These are phyloP conservation scores for Ips nitidus DNA, from an alignment of 1,140 invertebrate genomes.

Conservation along the genomic window DNA sequence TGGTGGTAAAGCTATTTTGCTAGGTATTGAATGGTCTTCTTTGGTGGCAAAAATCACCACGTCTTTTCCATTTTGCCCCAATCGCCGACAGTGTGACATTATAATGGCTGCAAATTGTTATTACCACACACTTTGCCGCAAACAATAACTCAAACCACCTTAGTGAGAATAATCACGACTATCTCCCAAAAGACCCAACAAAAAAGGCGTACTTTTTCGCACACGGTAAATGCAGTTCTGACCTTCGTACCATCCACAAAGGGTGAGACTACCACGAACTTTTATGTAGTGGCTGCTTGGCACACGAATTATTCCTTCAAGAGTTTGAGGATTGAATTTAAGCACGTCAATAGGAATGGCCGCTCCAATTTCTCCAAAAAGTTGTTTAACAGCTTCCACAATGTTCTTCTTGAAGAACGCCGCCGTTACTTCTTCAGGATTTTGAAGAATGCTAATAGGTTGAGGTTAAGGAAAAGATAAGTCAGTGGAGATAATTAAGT, in stretches of 20 bases:
- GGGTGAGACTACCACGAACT: conserved; percentile 58
- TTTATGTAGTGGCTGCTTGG: conserved; percentile 58
- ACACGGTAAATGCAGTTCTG: conserved; percentile 58
- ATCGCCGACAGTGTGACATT: conserved; percentile 56
- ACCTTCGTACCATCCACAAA: conserved; percentile 58
- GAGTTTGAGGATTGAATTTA: conserved; percentile 56
- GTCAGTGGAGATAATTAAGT: conserved; percentile 5
- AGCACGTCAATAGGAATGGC: conserved; percentile 59
- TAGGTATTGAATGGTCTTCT: conserved; percentile 75
- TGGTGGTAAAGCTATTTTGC: conserved; percentile 70
- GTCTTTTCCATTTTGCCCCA: conserved; percentile 71
- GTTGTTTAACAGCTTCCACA: conserved; percentile 54
- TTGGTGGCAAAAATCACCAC: conserved; percentile 80
- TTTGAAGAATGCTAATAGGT: conserved; percentile 56
- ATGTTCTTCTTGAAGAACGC: conserved; percentile 62
- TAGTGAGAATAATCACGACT: conserved; percentile 49
- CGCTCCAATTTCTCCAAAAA: conserved; percentile 63
- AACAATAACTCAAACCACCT: not conserved
- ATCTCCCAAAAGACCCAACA: conserved; percentile 49
- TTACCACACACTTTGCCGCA: too few relatives aligned
- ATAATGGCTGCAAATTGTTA: conserved; percentile 11
- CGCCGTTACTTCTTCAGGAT: conserved; percentile 51
- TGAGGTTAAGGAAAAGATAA: conserved; percentile 21
- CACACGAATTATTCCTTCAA: conserved; percentile 60
- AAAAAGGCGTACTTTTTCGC: conserved; percentile 56